Base-by-base conservation (phyloP, 2,797 vertebrate species). In the Bufotes viridis region DNA sequence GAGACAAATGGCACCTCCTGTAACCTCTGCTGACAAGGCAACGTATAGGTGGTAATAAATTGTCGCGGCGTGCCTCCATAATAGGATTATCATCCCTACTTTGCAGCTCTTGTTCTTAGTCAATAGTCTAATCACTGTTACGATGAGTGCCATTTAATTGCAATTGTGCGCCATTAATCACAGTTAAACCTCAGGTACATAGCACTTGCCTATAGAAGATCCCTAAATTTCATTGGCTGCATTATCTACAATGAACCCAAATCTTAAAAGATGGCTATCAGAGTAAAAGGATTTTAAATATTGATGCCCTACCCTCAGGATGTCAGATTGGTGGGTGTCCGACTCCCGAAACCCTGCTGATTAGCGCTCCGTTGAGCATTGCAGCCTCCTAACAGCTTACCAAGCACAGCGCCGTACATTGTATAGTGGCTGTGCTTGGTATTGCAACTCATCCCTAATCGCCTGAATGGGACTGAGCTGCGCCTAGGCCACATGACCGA, bases 51-150 rank as follows among this genome's bases (percentile, higher is more conserved):
- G 74, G 76, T 55, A 53, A 85, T 78, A 85, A 24, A 76, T 78
- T 24, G 58, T 49, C 83, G 22, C 70, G 51, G 83, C 70, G 17
- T 72, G 82, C 74, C 84, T 67, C 74, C 75, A 17, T 85, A 78
- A 85, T 78, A 85, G 72, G 72, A 85, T 67, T 55, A 85, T 53
- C 84, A 85, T 78, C 76, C 18, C 34, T 42, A 78, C 84, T 42
- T 22, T 65, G 84, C 60, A 61, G 74, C 57, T 49, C 49, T 26
- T 78, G 22, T 85, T 49, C 51, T 34, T 49, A 85, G 84, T 85
- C 84, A 85, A 78, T 78, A 78, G 74, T 26, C 57, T 85, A 85
- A 85, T 85, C 83, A 63, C 57, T 9, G 69, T 84, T 60, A 49
- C 49, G 82, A 84, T 61, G 82, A 84, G 82, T 42, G 20, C 15